phyloP scores from a whole-genome alignment of 2,113 vertebrate genomes.

The Vulpes lagopus region DNA sequence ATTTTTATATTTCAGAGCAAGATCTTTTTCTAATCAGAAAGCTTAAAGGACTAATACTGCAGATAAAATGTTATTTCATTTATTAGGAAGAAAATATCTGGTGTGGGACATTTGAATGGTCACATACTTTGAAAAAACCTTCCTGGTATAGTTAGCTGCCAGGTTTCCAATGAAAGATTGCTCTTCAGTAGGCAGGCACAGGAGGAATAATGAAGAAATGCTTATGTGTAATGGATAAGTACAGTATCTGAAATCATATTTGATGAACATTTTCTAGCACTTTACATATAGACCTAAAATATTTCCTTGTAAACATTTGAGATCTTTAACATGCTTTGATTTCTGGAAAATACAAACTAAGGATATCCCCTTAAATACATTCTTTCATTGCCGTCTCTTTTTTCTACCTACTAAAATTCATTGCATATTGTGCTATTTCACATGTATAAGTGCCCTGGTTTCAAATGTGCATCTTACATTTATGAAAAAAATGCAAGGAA shows the following conservation, averaged over 20 bases:
- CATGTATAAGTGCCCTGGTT: neutral
- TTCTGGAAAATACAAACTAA: neutral
- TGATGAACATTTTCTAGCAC: neutral
- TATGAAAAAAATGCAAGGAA: slow-evolving; percentile 33
- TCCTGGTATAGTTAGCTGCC: neutral
- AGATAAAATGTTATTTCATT: neutral
- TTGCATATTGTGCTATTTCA: neutral
- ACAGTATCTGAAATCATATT: neutral
- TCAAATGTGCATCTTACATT: neutral
- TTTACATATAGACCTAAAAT: neutral
- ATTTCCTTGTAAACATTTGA: neutral
- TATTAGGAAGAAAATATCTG: slow-evolving; percentile 13
- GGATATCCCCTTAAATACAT: neutral
- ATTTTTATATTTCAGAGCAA: neutral
- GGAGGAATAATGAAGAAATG: neutral
- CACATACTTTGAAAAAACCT: neutral
- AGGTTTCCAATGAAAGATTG: neutral
- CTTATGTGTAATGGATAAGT: rapidly evolving
- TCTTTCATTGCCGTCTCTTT: neutral
- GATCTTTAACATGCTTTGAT: neutral
- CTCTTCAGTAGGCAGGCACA: no score
- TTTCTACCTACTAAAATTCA: neutral
- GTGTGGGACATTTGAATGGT: neutral
- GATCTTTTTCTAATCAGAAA: neutral
- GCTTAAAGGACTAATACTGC: neutral